Evolutionary conservation across 1,140 invertebrate genomes (phyloP), one percentile per base, ranked within the genome.

Genomic region (Megalonaias nervosa): DNA sequence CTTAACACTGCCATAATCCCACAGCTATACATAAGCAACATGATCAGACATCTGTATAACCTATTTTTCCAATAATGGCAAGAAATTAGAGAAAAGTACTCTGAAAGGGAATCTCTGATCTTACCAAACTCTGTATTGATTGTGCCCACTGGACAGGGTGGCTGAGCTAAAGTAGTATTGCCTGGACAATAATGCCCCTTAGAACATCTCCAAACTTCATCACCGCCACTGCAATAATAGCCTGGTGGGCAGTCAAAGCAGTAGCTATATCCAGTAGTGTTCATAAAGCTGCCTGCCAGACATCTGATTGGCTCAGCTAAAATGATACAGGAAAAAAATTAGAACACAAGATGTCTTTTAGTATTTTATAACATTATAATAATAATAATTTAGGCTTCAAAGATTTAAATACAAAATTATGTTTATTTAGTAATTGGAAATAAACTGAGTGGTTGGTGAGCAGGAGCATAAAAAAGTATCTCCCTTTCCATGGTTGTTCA

Each of bases 131-230:
- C 76, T 64, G 85, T 83, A 70, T 89, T 90, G 81, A 87, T 89
- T 16, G 88, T 89, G 64, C 89, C 89, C 21, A 68, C 69, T 1
- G 89, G 89, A 81, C 89, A 90, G 26, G 80, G 78, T 1, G 86
- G 86, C 59, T 86, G 82, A 21, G 82, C 77, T 57, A 48, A 71
- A 15, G 84, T 85, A 21, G 87, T 90, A 70, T 88, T 88, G 56
- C 82, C 87, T 13, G 89, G 89, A 75, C 89, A 90, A 69, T 90
- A 90, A 23, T 81, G 84, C 0, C 89, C 89, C 61, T 80, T 71
- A 14, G 87, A 82, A 84, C 88, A 89, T 56, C 56, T 86, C 65
- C 23, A 86, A 79, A 82, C 74, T 48, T 81, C 75, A 19, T 85
- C 83, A 57, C 85, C 87, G 62, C 85, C 83, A 16, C 81, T 82